Conservation (phyloP, 2,113 vertebrate genomes). For the Hippocampus abdominalis region DNA sequence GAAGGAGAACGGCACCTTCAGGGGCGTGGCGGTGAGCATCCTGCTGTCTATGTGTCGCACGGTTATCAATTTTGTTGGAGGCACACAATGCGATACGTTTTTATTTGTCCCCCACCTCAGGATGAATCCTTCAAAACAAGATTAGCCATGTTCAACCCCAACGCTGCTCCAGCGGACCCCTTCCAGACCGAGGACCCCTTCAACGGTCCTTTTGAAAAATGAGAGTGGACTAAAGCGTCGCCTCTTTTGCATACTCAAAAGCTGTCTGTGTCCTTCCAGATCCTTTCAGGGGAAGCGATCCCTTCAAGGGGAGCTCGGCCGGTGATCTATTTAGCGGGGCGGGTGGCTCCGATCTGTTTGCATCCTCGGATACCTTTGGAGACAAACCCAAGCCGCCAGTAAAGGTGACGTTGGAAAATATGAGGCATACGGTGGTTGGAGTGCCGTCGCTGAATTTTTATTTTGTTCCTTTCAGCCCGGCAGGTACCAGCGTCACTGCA, state of each 20-base stretch:
- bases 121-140: conserved; percentile 86
- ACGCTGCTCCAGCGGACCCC: conserved; percentile 80
- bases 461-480: conserved; percentile 70
- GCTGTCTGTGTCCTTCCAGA: conserved; percentile 63
- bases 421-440: not conserved
- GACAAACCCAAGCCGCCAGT: conserved; percentile 73
- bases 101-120: conserved; percentile 50
- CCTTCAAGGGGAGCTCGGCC: conserved; percentile 75
- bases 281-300: conserved; percentile 89
- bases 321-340: conserved; percentile 86
- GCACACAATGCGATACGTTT: not conserved
- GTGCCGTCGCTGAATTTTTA: not conserved
- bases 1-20: conserved; percentile 74
- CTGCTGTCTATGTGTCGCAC: not conserved
- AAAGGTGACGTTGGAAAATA: conserved; percentile 72
- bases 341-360: conserved; percentile 79
- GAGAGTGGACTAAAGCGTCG: not conserved
- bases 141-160: conserved; percentile 82
- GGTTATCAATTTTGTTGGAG: not conserved
- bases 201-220: conserved; percentile 71
- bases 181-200: conserved; percentile 90
- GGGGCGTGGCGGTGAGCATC: conserved; percentile 69
- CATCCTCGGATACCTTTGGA: conserved; percentile 79
- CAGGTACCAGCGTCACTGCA: conserved; percentile 72
- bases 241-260: conserved; percentile 1